phyloP scores from a whole-genome alignment of 2,888 invertebrate genomes.

The Synergus itoensis region DNA sequence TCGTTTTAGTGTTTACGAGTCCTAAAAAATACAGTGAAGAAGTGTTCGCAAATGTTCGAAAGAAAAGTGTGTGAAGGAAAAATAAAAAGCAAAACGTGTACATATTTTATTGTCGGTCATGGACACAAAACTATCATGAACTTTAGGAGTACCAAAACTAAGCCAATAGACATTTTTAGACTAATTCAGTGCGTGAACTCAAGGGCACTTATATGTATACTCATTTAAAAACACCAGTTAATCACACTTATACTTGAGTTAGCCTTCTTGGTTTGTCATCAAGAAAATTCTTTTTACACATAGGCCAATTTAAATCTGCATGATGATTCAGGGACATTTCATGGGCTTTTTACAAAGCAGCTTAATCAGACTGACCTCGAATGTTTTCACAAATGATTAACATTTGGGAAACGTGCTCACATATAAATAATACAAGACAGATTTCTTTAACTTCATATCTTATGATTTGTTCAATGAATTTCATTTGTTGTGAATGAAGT shows the following conservation, averaged over 20 bases:
- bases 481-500: background rate
- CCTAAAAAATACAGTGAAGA: conserved; percentile 9
- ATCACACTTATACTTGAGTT: background rate
- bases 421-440: too few relatives aligned
- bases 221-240: background rate
- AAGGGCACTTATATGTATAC: background rate
- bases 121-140: background rate
- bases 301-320: background rate
- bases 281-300: background rate
- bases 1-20: background rate
- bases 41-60: background rate
- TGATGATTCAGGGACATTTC: background rate
- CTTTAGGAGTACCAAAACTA: background rate
- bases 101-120: background rate
- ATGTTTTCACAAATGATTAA: background rate
- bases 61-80: background rate
- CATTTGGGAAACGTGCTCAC: too few relatives aligned
- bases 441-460: background rate
- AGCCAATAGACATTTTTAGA: background rate
- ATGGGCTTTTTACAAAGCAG: background rate
- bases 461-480: too few relatives aligned
- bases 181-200: background rate
- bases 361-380: background rate
- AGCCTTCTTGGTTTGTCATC: background rate
- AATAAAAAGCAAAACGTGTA: background rate